Evolutionary conservation across 2,113 vertebrate genomes (phyloP).

Genomic region (Micronycteris hirsuta): DNA sequence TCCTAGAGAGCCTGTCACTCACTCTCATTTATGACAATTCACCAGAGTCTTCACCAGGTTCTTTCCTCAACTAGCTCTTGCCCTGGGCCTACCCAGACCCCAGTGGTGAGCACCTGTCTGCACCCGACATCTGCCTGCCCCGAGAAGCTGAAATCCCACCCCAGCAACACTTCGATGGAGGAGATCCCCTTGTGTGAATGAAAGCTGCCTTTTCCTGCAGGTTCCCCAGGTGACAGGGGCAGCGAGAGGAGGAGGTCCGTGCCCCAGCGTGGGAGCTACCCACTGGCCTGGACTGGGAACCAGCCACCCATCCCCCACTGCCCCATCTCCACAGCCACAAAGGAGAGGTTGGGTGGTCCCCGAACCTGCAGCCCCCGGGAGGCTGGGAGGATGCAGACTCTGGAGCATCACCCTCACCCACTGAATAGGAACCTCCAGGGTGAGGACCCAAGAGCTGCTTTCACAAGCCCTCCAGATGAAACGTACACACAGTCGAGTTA

Average conservation of each 20-base stretch:
- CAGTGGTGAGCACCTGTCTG: accelerated
- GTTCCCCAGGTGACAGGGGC: neutral
- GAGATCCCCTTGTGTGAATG: neutral
- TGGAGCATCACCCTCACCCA: neutral
- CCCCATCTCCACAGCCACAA: neutral
- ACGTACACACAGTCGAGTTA: neutral
- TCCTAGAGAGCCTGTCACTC: slow-evolving; percentile 22
- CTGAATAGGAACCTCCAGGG: too few relatives aligned
- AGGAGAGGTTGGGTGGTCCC: neutral
- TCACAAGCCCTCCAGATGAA: neutral
- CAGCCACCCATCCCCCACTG: neutral
- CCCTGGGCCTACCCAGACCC: neutral
- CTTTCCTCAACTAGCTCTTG: neutral
- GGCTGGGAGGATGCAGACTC: neutral
- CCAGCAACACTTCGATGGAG: neutral
- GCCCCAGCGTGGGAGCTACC: neutral
- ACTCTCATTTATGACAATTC: neutral
- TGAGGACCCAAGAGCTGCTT: neutral
- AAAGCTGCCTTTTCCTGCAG: neutral
- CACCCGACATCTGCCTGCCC: neutral
- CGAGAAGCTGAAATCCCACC: neutral
- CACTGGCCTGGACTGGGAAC: neutral
- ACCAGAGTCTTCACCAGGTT: accelerated
- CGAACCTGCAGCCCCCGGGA: accelerated
- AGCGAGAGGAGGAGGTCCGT: neutral